phyloP scores from a whole-genome alignment of 2,113 vertebrate genomes.

The Lampris megalopsis region DNA sequence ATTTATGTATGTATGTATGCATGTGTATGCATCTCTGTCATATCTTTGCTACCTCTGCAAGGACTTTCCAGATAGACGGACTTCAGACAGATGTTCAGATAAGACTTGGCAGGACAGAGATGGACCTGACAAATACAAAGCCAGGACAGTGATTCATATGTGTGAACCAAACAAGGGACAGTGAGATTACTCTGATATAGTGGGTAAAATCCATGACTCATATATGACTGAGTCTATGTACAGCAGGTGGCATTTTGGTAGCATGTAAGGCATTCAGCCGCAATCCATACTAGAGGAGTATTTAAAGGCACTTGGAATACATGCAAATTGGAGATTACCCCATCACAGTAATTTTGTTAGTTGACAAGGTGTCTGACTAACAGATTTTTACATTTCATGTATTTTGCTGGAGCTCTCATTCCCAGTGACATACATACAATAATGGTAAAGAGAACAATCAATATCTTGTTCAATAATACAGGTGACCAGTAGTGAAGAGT shows the following conservation, averaged over 20 bases:
- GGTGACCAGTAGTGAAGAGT: no score
- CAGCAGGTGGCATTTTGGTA: not conserved
- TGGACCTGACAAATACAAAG: constrained; percentile 50
- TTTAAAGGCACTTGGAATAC: not conserved
- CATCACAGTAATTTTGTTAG: no score
- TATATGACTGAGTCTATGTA: not conserved
- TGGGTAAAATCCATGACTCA: not conserved
- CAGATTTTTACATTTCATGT: no score
- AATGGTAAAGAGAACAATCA: no score
- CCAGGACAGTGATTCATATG: constrained; percentile 33
- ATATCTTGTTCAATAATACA: no score
- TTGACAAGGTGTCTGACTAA: no score
- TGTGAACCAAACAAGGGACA: constrained; percentile 10
- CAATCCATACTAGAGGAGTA: not conserved
- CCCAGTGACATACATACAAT: no score
- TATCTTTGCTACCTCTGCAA: constrained; percentile 46
- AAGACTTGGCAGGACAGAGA: constrained; percentile 28
- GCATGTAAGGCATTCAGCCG: not conserved
- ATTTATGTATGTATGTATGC: not conserved
- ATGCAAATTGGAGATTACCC: not conserved
- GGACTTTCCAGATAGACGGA: constrained; percentile 61
- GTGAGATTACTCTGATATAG: not conserved
- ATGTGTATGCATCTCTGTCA: constrained; percentile 16
- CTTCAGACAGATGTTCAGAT: constrained; percentile 52
- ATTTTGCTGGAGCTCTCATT: no score